A percentile compares a stretch with the other conserved stretches of the same genome.
phyloP scores from a whole-genome alignment of 2,888 invertebrate genomes.

The Drosophila atripex region DNA sequence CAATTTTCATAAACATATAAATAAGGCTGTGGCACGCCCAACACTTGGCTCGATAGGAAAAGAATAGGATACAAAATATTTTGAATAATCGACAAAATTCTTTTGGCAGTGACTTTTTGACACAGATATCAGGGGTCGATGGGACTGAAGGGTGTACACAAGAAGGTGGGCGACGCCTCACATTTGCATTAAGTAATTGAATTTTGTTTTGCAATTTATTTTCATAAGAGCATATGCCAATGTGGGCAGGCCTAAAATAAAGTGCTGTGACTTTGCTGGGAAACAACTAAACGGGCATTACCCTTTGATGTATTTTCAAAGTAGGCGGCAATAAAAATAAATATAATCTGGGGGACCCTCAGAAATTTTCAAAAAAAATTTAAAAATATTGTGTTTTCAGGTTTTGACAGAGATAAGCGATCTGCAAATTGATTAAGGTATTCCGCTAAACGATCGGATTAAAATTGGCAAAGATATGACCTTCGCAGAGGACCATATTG shows the following conservation, averaged over 20 bases:
- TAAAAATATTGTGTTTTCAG: too few species aligned
- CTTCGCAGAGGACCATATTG: too few species aligned
- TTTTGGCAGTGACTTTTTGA: constrained; percentile 66
- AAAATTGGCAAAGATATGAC: too few species aligned
- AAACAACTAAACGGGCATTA: neutral
- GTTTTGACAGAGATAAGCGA: too few species aligned
- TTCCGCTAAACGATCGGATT: too few species aligned
- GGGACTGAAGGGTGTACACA: neutral
- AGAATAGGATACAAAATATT: constrained; percentile 61
- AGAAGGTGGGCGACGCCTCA: constrained; percentile 42
- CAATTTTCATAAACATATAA: constrained; percentile 56
- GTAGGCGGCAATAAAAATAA: neutral
- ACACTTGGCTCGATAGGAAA: constrained; percentile 44
- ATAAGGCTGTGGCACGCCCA: constrained; percentile 62
- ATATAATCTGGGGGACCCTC: too few species aligned
- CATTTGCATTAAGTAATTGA: constrained; percentile 78
- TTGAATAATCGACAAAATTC: constrained; percentile 64
- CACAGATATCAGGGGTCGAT: constrained; percentile 49
- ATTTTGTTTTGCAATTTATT: constrained; percentile 77
- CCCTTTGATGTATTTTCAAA: neutral
- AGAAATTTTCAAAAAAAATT: too few species aligned
- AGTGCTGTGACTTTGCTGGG: constrained; percentile 10
- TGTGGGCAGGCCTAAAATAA: constrained; percentile 3
- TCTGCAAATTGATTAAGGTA: too few species aligned
- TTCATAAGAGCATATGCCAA: constrained; percentile 59